These are phyloP conservation scores for Caenorhabditis sp. DNA, from an alignment of 2,888 invertebrate genomes.

Conservation along the genomic window DNA sequence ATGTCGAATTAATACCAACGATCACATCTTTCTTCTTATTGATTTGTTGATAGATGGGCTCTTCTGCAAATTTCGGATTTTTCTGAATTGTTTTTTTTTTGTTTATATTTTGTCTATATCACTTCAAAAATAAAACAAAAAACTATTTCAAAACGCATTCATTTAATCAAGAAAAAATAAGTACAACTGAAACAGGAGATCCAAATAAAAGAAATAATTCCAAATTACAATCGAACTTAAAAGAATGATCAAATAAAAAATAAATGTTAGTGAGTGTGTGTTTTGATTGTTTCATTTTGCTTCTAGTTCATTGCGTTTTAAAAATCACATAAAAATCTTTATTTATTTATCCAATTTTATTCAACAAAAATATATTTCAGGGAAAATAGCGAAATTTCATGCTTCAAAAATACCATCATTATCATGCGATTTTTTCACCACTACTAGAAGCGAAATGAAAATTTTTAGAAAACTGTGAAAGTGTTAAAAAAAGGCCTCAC, in stretches of 20 bases:
- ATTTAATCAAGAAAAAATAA: slow-evolving; percentile 28
- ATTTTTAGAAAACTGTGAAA: neutral
- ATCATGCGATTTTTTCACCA: neutral
- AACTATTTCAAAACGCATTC: slow-evolving; percentile 13
- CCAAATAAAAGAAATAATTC: neutral
- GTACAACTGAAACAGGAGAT: slow-evolving; percentile 22
- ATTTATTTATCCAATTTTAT: neutral
- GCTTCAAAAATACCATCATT: neutral
- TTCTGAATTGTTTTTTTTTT: neutral
- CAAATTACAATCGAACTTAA: neutral
- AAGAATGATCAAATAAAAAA: slow-evolving; percentile 4
- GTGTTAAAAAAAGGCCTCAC: neutral
- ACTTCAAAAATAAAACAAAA: slow-evolving; percentile 8
- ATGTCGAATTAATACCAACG: slow-evolving; percentile 54
- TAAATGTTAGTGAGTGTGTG: slow-evolving; percentile 6
- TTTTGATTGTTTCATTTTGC: slow-evolving; percentile 29
- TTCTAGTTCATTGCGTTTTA: slow-evolving; percentile 41
- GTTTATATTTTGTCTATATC: too few relatives aligned
- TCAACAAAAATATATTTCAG: slow-evolving; percentile 7
- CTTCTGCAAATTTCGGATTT: slow-evolving; percentile 23
- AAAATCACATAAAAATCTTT: slow-evolving; percentile 5
- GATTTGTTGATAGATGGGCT: slow-evolving; percentile 32
- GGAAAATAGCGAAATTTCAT: slow-evolving; percentile 15
- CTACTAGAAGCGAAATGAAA: slow-evolving; percentile 45
- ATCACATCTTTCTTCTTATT: slow-evolving; percentile 43